Base-by-base conservation (phyloP, 2,888 invertebrate species). In the Dascillus cervinus region DNA sequence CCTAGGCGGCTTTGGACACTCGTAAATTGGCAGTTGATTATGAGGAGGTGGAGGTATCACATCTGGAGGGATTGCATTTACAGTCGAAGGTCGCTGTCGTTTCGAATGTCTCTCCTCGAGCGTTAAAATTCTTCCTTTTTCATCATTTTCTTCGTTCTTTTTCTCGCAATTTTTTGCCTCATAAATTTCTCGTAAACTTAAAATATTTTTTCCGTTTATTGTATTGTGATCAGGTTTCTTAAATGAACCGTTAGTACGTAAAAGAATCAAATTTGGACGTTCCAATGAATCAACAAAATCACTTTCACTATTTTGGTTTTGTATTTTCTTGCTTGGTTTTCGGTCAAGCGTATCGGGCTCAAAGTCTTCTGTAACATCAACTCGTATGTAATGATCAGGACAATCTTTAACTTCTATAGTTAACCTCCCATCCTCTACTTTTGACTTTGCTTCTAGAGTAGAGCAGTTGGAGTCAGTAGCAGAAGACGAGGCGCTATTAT, bases 311-410 rank as follows among this genome's bases (percentile, higher is more conserved):
- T 11, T 10, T 23, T 13, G 13, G 11, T 25, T 24, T 3, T 32
- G 13, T 11, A 13, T 26, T 17, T 24, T 21, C 27, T 34, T 75
- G 57, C 69, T 75, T 22, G 82, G 78, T 54, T 87, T 87, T 13
- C 88, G 70, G 52, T 89, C 89, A 32, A 89, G 67, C 0, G 89
- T 89, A 45, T 89, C 88, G 0, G 88, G 87, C 58, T 89, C 89
- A 50, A 86, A 89, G 31, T 78, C 79, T 49, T 85, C 85, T 2
- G 85, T 85, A 52, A 88, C 88, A 33, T 83, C 75, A 26, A 82
- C 79, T 51, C 73, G 75, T 4, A 80, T 75, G 44, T 82, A 82
- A 52, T 85, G 82, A 47, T 82, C 79, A 1, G 85, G 79, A 11
- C 84, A 77, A 57, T 87, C 87, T 55, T 82, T 82, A 0, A 88